phyloP scores from a whole-genome alignment of 2,797 vertebrate genomes.

The Sebastes steindachneri region DNA sequence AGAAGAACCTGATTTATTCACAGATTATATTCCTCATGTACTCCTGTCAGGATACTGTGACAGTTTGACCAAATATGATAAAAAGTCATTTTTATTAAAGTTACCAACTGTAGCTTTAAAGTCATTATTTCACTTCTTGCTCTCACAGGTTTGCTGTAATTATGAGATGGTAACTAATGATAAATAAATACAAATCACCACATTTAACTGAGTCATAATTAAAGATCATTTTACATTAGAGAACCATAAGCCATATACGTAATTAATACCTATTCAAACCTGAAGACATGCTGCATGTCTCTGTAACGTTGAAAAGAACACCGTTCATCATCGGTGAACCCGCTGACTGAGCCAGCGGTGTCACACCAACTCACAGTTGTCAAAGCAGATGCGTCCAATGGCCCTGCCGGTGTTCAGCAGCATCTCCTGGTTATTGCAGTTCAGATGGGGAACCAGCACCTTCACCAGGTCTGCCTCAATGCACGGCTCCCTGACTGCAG shows the following conservation, averaged over 20 bases:
- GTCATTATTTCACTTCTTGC: background rate
- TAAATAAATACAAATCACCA: background rate
- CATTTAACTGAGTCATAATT: background rate
- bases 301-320: background rate
- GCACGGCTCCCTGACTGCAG: conserved; percentile 85
- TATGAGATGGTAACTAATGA: background rate
- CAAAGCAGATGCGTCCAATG: conserved; percentile 92
- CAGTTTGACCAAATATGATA: too few relatives aligned
- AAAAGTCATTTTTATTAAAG: too few relatives aligned
- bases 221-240: background rate
- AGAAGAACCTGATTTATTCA: background rate
- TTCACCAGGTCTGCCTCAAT: conserved; percentile 88
- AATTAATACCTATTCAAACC: background rate
- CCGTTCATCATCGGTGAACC: background rate
- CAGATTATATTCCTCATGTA: too few relatives aligned
- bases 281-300: background rate
- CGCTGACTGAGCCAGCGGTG: background rate
- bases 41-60: too few relatives aligned
- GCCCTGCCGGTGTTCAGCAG: conserved; percentile 89
- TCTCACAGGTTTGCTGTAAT: background rate
- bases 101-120: background rate
- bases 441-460: conserved; percentile 85
- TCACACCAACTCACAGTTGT: conserved; percentile 84
- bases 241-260: too few relatives aligned
- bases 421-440: conserved; percentile 85